These are phyloP conservation scores for Drosophila mayri DNA, from an alignment of 1,140 invertebrate genomes.

Conservation along the genomic window DNA sequence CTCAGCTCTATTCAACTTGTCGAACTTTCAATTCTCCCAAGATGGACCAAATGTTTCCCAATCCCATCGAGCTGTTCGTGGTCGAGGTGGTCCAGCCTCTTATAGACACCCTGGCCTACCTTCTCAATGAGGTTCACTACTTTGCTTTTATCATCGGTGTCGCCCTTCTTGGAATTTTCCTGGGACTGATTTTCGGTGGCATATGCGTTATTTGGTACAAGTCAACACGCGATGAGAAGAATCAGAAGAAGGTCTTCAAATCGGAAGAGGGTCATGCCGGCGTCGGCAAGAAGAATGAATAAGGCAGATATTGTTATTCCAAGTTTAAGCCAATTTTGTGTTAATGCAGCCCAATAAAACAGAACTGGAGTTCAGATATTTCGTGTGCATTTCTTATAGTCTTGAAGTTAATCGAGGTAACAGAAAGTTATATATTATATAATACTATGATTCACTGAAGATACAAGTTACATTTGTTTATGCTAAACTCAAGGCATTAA, in stretches of 20 bases:
- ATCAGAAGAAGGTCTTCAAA: background rate
- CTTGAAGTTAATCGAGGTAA: background rate
- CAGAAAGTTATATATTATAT: background rate
- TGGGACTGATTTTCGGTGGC: slow-evolving; percentile 41
- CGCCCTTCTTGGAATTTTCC: slow-evolving; percentile 27
- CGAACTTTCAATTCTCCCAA: background rate
- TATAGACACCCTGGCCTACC: slow-evolving; percentile 44
- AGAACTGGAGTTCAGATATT: background rate
- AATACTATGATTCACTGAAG: background rate
- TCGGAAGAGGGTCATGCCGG: too few species aligned
- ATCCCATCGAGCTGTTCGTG: slow-evolving; percentile 58
- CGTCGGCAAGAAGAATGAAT: slow-evolving; percentile 1
- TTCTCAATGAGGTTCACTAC: slow-evolving; percentile 46
- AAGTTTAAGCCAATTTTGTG: background rate
- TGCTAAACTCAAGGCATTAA: background rate
- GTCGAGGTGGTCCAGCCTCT: slow-evolving; percentile 42
- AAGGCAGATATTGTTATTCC: background rate
- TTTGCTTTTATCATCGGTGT: slow-evolving; percentile 19
- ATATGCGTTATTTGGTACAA: slow-evolving; percentile 53
- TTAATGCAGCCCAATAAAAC: background rate
- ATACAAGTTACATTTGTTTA: background rate
- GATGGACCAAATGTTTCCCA: slow-evolving; percentile 29
- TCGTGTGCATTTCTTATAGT: background rate
- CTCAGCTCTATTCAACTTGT: background rate
- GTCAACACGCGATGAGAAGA: background rate